These are phyloP conservation scores for Verasper variegatus DNA, from an alignment of 2,113 vertebrate species.

Conservation along the genomic window DNA sequence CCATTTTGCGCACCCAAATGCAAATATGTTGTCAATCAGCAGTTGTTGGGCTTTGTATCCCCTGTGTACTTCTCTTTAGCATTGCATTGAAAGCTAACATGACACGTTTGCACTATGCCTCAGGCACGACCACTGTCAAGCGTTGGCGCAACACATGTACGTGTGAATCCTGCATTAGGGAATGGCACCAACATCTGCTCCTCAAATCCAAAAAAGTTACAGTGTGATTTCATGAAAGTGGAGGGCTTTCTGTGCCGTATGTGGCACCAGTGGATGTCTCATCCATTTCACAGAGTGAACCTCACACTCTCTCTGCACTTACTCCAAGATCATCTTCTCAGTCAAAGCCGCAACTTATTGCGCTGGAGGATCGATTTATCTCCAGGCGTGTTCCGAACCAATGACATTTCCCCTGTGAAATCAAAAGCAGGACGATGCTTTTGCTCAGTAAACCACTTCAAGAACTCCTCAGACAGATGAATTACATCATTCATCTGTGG, in stretches of 20 bases:
- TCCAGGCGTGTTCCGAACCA: slow-evolving; percentile 35
- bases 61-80: too few species aligned
- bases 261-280: neutral
- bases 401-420: slow-evolving; percentile 39
- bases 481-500: slow-evolving; percentile 60
- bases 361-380: slow-evolving; percentile 45
- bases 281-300: neutral
- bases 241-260: neutral
- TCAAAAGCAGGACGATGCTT: slow-evolving; percentile 54
- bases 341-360: slow-evolving; percentile 38
- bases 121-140: too few species aligned
- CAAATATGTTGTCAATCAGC: neutral
- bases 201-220: too few species aligned
- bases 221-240: neutral
- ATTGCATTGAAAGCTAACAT: too few species aligned
- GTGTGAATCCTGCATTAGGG: too few species aligned
- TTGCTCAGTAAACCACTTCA: slow-evolving; percentile 28
- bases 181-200: too few species aligned
- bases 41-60: too few species aligned
- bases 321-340: slow-evolving; percentile 16
- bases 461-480: slow-evolving; percentile 29
- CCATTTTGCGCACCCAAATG: too few species aligned
- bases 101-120: too few species aligned
- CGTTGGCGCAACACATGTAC: too few species aligned
- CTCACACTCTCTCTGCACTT: slow-evolving; percentile 6